Evolutionary conservation across 2,888 invertebrate genomes (phyloP), one percentile per base, ranked within the genome.

Genomic region (Xylota sylvarum): DNA sequence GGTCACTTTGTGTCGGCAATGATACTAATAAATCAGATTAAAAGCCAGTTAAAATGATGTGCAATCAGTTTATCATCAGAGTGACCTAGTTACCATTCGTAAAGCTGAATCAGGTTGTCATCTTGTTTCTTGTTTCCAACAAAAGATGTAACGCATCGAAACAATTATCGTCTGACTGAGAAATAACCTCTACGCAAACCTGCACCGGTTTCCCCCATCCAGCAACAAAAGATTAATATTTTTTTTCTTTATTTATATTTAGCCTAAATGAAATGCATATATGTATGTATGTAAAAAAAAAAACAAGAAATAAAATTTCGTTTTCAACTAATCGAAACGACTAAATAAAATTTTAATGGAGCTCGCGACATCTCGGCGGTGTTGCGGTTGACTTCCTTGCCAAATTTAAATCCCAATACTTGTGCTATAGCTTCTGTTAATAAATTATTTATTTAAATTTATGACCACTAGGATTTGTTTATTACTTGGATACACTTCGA

Each of bases 311-410:
- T 32, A 43, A 43, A 14, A 43, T 17, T 23, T 46, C 46, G 17
- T 1, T 46, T 46, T 46, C 17, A 46, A 19, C 23, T 27, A 27
- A 52, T 27, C 12, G 27, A 52, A 52, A 52, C 17, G 12, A 9
- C 6, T 0, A 35, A 35, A 56, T 23, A 32, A 35, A 56, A 56
- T 32, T 56, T 56, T 32, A 17, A 56, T 56, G 14, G 2, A 35
- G 1, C 17, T 56, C 35, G 35, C 56, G 56, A 56, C 56, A 17
- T 14, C 32, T 14, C 35, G 14, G 17, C 17, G 17, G 27, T 10
- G 3, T 14, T 43, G 17, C 50, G 23, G 58, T 37, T 35, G 58
- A 19, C 58, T 37, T 37, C 58, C 37, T 37, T 58, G 37, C 17
- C 17, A 19, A 17, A 5, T 12, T n/a, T 1, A 23, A 23, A 19